phyloP scores from a whole-genome alignment of 2,888 invertebrate species.

The Euplexia lucipara region DNA sequence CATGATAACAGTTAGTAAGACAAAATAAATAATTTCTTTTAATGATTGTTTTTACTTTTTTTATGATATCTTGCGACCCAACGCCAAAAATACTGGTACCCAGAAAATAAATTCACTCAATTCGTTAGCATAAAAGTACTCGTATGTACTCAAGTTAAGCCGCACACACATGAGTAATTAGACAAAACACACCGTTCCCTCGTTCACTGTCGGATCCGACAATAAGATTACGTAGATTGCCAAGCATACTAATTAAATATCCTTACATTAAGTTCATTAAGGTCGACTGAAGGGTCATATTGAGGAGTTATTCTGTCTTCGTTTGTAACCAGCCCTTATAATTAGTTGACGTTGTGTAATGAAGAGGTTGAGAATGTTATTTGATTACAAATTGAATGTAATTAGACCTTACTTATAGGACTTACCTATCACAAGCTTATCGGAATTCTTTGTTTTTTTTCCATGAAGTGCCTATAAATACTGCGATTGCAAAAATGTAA shows the following conservation, averaged over 20 bases:
- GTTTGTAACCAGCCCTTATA: slow-evolving; percentile 72
- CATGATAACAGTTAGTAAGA: too few relatives aligned
- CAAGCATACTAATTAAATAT: slow-evolving; percentile 63
- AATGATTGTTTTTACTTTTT: too few relatives aligned
- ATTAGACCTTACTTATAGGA: too few relatives aligned
- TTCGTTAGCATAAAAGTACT: slow-evolving; percentile 10
- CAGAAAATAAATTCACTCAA: neutral
- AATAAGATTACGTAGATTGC: slow-evolving; percentile 67
- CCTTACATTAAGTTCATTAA: slow-evolving; percentile 68
- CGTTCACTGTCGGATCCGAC: slow-evolving; percentile 52
- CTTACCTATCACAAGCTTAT: too few relatives aligned
- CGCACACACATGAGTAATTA: slow-evolving; percentile 48
- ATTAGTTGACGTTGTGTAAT: slow-evolving; percentile 71
- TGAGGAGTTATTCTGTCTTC: slow-evolving; percentile 69
- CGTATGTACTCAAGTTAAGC: neutral
- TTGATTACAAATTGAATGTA: neutral
- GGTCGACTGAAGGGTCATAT: slow-evolving; percentile 54
- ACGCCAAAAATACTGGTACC: neutral
- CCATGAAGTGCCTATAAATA: too few relatives aligned
- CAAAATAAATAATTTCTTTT: too few relatives aligned
- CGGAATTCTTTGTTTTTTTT: too few relatives aligned
- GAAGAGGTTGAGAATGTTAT: slow-evolving; percentile 48
- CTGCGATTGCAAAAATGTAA: too few relatives aligned
- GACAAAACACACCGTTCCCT: slow-evolving; percentile 46
- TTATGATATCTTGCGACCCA: too few relatives aligned